A percentile compares a stretch with the other conserved stretches of the same genome.
Evolutionary conservation across 2,888 invertebrate species (phyloP).

Genomic region (Drosophila borealis): DNA sequence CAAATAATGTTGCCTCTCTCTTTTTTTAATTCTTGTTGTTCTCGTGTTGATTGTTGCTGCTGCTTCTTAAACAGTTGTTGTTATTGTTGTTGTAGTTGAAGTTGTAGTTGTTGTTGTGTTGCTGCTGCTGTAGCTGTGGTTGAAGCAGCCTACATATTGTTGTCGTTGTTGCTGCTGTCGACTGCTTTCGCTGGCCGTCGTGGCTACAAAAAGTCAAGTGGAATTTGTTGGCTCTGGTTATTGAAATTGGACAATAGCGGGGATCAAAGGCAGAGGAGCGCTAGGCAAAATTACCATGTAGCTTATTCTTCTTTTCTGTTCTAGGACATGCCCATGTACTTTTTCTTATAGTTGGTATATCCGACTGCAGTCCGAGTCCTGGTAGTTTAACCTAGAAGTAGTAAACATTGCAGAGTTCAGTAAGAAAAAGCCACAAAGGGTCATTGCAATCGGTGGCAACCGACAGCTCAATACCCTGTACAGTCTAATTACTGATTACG

Average conservation of each 20-base stretch:
- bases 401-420: constrained; percentile 24
- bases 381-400: constrained; percentile 36
- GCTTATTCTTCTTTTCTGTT: constrained; percentile 12
- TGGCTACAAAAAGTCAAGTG: constrained; percentile 74
- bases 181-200: constrained; percentile 74
- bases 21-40: constrained; percentile 12
- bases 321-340: constrained; percentile 20
- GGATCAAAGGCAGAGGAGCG: constrained; percentile 7
- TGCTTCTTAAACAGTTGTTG: constrained; percentile 43
- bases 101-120: constrained; percentile 49
- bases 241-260: constrained; percentile 39
- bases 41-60: constrained; percentile 30
- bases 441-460: background rate
- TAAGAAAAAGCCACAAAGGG: background rate
- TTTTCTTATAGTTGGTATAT: constrained; percentile 16
- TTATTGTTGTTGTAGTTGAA: constrained; percentile 50
- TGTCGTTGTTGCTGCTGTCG: constrained; percentile 68
- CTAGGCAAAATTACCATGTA: constrained; percentile 49
- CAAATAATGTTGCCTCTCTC: constrained; percentile 31
- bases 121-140: constrained; percentile 57
- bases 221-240: constrained; percentile 64
- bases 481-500: background rate
- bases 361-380: constrained; percentile 12
- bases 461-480: too few species aligned
- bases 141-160: constrained; percentile 69